Conservation (phyloP, 2,797 vertebrate species). For the Selene dorsalis region DNA sequence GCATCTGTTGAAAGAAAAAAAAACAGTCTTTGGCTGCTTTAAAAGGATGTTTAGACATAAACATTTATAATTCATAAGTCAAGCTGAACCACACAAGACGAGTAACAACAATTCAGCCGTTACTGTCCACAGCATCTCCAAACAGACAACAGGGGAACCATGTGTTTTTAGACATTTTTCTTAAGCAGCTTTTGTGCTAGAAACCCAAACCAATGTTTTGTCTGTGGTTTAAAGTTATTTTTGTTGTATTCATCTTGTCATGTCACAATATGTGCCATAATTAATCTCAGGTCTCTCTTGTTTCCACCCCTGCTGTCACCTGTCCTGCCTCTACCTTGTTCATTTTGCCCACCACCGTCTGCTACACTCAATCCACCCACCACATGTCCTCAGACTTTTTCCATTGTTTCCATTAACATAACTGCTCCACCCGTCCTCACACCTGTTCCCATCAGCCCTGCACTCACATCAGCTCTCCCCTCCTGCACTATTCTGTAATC, state of each 20-base stretch:
- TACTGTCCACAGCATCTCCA: background rate
- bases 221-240: background rate
- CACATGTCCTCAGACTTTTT: too few relatives aligned
- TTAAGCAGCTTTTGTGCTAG: background rate
- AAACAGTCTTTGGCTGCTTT: background rate
- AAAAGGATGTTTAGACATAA: background rate
- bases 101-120: background rate
- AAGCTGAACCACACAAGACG: background rate
- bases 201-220: background rate
- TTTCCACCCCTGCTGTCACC: too few relatives aligned
- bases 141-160: background rate
- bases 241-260: background rate
- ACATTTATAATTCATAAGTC: background rate
- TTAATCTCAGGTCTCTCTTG: too few relatives aligned
- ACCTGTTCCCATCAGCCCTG: too few relatives aligned
- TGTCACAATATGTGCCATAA: background rate
- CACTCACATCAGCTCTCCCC: background rate
- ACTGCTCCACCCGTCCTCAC: too few relatives aligned
- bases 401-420: too few relatives aligned
- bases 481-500: background rate
- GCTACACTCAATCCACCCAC: too few relatives aligned
- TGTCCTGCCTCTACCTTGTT: too few relatives aligned
- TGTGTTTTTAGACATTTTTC: background rate
- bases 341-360: too few relatives aligned
- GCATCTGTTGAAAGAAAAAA: constrained; percentile 1